These are phyloP conservation scores for Brachionus plicatilis DNA, from an alignment of 1,140 invertebrate species.

Conservation along the genomic window DNA sequence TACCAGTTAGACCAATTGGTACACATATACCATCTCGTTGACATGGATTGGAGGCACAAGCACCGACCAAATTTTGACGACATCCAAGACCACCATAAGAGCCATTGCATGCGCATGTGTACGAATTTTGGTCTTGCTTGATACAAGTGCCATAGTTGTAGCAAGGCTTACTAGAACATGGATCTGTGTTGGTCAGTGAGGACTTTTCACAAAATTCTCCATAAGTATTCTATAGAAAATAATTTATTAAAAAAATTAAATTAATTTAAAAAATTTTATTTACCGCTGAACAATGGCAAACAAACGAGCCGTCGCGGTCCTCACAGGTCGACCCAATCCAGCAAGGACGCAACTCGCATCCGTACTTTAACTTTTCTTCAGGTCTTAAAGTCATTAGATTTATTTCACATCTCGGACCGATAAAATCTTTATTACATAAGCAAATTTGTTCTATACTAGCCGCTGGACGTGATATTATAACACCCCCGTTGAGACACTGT, in stretches of 20 bases:
- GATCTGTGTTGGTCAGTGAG: constrained; percentile 2
- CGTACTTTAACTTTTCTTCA: background rate
- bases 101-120: constrained; percentile 38
- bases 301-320: constrained; percentile 36
- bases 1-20: constrained; percentile 43
- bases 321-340: constrained; percentile 36
- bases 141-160: constrained; percentile 40
- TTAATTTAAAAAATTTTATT: background rate
- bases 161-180: constrained; percentile 33
- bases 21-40: constrained; percentile 41
- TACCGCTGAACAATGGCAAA: constrained; percentile 39
- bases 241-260: background rate
- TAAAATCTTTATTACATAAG: constrained; percentile 29
- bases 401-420: constrained; percentile 37
- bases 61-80: constrained; percentile 29
- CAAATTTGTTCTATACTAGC: constrained; percentile 15
- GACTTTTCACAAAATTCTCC: constrained; percentile 36
- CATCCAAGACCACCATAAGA: constrained; percentile 33
- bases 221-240: constrained; percentile 26
- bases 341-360: constrained; percentile 31
- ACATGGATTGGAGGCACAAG: constrained; percentile 42
- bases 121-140: background rate
- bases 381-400: background rate
- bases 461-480: constrained; percentile 21
- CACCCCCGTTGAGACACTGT: constrained; percentile 32